A percentile compares a stretch with the other conserved stretches of the same genome.
Evolutionary conservation across 2,113 vertebrate species (phyloP).

Genomic region (Aramus guarauna): DNA sequence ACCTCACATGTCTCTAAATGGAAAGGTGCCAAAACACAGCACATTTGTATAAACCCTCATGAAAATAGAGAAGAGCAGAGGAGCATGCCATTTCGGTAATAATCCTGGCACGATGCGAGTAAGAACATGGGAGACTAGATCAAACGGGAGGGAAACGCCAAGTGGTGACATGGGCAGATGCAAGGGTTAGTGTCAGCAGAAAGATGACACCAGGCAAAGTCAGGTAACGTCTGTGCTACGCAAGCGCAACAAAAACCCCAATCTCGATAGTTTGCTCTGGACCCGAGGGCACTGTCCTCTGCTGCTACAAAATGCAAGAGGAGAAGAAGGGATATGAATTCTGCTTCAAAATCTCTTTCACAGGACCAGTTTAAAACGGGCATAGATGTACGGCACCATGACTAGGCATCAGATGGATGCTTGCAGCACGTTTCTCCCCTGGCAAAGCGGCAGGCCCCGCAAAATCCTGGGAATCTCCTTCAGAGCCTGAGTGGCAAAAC

Average conservation of each 20-base stretch:
- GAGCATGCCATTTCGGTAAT: background rate
- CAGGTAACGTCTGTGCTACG: background rate
- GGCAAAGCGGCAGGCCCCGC: background rate
- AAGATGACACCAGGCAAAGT: background rate
- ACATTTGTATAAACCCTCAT: background rate
- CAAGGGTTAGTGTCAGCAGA: background rate
- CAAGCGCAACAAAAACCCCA: background rate
- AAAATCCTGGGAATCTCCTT: background rate
- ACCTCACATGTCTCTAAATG: background rate
- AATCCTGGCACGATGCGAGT: background rate
- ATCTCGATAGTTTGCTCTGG: background rate
- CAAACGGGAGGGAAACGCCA: too few relatives aligned
- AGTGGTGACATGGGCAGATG: background rate
- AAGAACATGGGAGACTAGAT: background rate
- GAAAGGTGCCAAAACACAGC: background rate
- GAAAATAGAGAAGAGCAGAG: too few relatives aligned
- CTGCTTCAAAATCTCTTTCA: background rate
- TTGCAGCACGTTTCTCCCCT: background rate
- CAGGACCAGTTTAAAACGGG: background rate
- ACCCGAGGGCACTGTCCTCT: background rate
- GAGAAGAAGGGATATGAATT: background rate
- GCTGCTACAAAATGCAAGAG: background rate
- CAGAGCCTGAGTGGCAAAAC: background rate
- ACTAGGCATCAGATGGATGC: too few relatives aligned
- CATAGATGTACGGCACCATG: rapidly evolving